phyloP scores from a whole-genome alignment of 2,888 invertebrate species.

The Melangyna quadrimaculata region DNA sequence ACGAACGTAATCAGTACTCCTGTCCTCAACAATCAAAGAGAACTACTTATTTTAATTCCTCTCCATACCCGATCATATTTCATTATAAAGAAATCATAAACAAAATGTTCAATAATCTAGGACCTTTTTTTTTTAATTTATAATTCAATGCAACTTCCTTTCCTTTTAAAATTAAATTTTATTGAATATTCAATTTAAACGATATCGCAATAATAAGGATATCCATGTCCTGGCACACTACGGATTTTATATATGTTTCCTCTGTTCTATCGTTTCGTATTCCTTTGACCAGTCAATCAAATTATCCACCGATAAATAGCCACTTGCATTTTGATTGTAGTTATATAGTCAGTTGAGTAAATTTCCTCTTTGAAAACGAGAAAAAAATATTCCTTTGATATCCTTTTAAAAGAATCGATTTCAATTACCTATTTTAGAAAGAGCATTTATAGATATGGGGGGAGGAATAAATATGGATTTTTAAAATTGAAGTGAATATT shows the following conservation, averaged over 20 bases:
- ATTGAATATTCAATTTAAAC: slow-evolving; percentile 64
- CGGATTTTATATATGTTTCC: slow-evolving; percentile 45
- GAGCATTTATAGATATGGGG: not conserved
- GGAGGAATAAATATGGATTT: slow-evolving; percentile 1
- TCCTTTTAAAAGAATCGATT: slow-evolving; percentile 66
- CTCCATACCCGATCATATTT: slow-evolving; percentile 42
- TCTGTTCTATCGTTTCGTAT: slow-evolving; percentile 16
- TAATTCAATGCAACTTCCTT: slow-evolving; percentile 14
- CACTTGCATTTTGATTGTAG: slow-evolving; percentile 56
- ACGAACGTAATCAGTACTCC: no score
- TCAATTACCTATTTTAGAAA: slow-evolving; percentile 22
- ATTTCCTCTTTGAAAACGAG: slow-evolving; percentile 28
- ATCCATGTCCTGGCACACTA: slow-evolving; percentile 49
- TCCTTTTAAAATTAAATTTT: slow-evolving; percentile 40
- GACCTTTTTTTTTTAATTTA: not conserved
- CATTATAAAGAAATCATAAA: not conserved
- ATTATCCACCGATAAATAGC: slow-evolving; percentile 72
- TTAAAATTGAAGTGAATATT: slow-evolving; percentile 46
- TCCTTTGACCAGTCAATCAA: slow-evolving; percentile 75
- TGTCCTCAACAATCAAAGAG: not conserved
- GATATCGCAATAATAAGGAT: slow-evolving; percentile 66
- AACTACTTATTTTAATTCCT: not conserved
- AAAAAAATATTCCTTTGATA: slow-evolving; percentile 51
- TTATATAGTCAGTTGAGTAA: slow-evolving; percentile 43
- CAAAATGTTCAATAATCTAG: not conserved